These are phyloP conservation scores for Cryptus armator DNA, from an alignment of 2,888 invertebrate genomes.

Conservation along the genomic window DNA sequence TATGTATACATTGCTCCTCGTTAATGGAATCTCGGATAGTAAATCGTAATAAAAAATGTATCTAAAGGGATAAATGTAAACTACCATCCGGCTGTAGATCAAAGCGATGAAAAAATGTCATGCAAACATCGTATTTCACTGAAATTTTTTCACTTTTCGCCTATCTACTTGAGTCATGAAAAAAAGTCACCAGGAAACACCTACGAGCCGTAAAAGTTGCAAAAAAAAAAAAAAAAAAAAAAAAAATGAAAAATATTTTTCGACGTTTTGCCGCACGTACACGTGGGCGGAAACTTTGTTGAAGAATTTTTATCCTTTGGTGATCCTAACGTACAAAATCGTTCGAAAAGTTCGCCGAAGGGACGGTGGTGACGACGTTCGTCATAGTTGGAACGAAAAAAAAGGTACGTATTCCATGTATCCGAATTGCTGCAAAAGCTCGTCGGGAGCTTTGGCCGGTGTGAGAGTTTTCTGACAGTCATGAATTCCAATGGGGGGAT, in stretches of 20 bases:
- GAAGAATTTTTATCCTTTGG: neutral
- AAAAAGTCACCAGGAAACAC: neutral
- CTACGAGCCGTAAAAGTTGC: neutral
- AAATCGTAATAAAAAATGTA: neutral
- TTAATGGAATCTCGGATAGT: neutral
- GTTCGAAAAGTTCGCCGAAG: neutral
- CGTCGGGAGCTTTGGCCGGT: slow-evolving; percentile 4
- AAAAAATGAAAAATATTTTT: neutral
- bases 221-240: neutral
- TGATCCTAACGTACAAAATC: neutral
- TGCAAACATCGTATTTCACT: no score
- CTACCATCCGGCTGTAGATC: neutral
- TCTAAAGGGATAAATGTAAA: neutral
- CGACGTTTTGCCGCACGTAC: neutral
- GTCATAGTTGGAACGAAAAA: slow-evolving; percentile 13
- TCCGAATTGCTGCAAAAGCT: neutral
- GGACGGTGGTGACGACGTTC: neutral
- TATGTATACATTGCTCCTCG: neutral
- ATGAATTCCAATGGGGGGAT: slow-evolving; percentile 32
- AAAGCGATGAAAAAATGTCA: no score
- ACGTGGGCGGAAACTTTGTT: neutral
- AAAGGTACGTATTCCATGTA: slow-evolving; percentile 12
- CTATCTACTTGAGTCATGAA: no score
- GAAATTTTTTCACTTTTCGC: no score
- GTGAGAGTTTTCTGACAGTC: slow-evolving; percentile 23